phyloP scores from a whole-genome alignment of 2,113 vertebrate genomes.

The Cettia cetti region DNA sequence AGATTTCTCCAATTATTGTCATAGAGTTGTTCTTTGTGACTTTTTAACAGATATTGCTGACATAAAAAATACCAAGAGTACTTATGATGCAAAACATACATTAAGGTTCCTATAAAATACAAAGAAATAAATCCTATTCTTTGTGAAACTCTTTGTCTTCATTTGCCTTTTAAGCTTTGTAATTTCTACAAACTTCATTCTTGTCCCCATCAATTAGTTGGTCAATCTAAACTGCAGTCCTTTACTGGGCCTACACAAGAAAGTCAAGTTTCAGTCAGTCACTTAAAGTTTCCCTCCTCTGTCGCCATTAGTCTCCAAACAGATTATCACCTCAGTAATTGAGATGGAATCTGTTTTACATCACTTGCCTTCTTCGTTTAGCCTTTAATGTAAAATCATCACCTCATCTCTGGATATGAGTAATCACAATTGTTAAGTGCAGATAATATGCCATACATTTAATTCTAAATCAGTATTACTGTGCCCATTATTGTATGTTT shows the following conservation, averaged over 20 bases:
- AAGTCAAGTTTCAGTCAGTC: not conserved
- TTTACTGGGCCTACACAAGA: not conserved
- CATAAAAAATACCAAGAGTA: not conserved
- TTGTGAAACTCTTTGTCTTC: not conserved
- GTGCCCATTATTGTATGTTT: not conserved
- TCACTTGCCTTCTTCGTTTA: not conserved
- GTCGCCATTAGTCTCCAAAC: not conserved
- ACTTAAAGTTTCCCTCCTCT: not conserved
- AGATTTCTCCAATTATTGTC: not conserved
- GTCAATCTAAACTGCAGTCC: not conserved
- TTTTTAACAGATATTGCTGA: not conserved
- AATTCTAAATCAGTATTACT: not conserved
- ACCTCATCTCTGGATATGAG: not conserved
- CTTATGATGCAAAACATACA: not conserved
- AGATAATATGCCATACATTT: not conserved
- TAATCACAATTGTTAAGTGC: not conserved
- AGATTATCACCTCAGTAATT: not conserved
- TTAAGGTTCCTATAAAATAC: not conserved
- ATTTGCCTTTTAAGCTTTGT: not conserved
- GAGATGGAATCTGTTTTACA: not conserved
- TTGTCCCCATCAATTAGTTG: not conserved
- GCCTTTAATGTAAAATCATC: not conserved
- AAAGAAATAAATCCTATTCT: not conserved
- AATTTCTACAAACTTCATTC: not conserved
- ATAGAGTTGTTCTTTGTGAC: not conserved